These are phyloP conservation scores for Dicaeum eximium DNA, from an alignment of 2,113 vertebrate genomes.

Conservation along the genomic window DNA sequence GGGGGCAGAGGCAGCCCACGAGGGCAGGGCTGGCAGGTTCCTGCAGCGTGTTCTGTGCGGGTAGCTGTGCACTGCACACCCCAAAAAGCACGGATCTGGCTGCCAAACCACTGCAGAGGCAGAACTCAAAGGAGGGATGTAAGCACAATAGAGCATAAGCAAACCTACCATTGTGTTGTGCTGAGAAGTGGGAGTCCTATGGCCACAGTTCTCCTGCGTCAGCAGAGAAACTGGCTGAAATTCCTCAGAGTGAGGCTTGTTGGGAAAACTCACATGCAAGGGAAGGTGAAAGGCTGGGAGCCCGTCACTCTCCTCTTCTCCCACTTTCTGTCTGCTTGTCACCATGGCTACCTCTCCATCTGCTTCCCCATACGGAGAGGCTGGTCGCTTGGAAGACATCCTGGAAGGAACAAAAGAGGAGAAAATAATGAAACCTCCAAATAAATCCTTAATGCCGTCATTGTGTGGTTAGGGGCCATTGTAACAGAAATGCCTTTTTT, in stretches of 20 bases:
- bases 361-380: slow-evolving; percentile 99
- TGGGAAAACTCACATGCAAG: slow-evolving; percentile 93
- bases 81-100: slow-evolving; percentile 19
- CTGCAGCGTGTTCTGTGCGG: background rate
- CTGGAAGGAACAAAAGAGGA: slow-evolving; percentile 92
- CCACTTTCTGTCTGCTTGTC: slow-evolving; percentile 99
- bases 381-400: slow-evolving; percentile 99
- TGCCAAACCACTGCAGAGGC: slow-evolving; percentile 41
- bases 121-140: slow-evolving; percentile 46
- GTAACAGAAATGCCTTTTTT: slow-evolving; percentile 85
- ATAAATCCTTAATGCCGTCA: slow-evolving; percentile 87
- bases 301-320: slow-evolving; percentile 94
- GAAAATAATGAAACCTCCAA: slow-evolving; percentile 85
- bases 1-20: background rate
- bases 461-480: slow-evolving; percentile 85
- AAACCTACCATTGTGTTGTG: slow-evolving; percentile 84
- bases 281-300: slow-evolving; percentile 98
- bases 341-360: slow-evolving; percentile 99
- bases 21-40: slow-evolving; percentile 41
- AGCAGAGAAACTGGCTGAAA: slow-evolving; percentile 82
- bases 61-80: background rate
- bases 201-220: slow-evolving; percentile 81
- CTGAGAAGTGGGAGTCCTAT: slow-evolving; percentile 90
- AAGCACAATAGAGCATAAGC: slow-evolving; percentile 66
- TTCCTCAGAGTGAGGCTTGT: slow-evolving; percentile 90